Base-by-base conservation (phyloP, 2,888 invertebrate species). In the Xanthia icteritia region DNA sequence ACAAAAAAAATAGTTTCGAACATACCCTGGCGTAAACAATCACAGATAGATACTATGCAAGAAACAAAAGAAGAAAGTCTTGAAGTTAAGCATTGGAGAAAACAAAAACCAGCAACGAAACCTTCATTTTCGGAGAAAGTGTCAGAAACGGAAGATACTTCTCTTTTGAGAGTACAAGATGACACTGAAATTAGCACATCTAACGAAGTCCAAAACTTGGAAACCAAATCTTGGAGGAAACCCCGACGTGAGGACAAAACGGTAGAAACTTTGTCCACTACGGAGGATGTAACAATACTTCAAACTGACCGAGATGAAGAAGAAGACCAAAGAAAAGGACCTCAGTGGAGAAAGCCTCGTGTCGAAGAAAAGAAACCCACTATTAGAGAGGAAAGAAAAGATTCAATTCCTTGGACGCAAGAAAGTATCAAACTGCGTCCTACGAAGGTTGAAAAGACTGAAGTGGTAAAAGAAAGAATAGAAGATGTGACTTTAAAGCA, bases 341-440 rank as follows among this genome's bases (percentile, higher is more conserved):
- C 73, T 23, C 75, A 81, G 31, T 81, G 88, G 88, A 83, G 83
- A 74, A 92, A 89, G 80, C 74, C 81, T 27, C 82, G 84, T 5
- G 56, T 64, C 17, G 92, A 92, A 54, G 92, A 91, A 9, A 90
- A 74, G 27, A 86, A 80, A 80, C 70, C 82, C 48, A 83, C 72
- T 66, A 68, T 80, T 31, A 81, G 81, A 72, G 91, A 91, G 78
- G 93, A 93, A 76, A 91, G 88, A 80, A 92, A 91, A 90, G 95
- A 92, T 94, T 94, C 91, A 85, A 95, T 90, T 91, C 97, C 91
- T 73, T 97, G 92, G 97, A 98, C 97, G 5, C 97, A 98, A 89
- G 97, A 98, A 93, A 97, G 97, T 84, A 96, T 97, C 23, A 96
- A 97, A 88, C 90, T 97, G 84, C 96, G 97, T 86, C 97, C 97